Conservation (phyloP, 1,140 invertebrate species). For the Macrocentrus cingulum region DNA sequence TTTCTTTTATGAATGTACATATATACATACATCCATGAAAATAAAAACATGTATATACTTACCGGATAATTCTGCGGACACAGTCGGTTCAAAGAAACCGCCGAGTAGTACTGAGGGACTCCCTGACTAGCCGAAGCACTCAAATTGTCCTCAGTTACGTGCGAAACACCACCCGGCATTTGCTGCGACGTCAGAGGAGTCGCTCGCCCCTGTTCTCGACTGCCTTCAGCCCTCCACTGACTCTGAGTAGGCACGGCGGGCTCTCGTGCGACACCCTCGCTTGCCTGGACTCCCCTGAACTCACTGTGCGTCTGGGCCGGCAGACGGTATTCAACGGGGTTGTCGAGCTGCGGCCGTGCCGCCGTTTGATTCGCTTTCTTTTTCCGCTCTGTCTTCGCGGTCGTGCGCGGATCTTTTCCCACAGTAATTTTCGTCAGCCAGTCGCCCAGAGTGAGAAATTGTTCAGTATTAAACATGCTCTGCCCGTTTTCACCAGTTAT, state of each 20-base stretch:
- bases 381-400: not conserved
- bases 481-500: too few relatives aligned
- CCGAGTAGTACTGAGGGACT: constrained; percentile 30
- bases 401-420: not conserved
- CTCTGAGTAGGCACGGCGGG: not conserved
- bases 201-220: constrained; percentile 30
- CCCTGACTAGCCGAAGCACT: constrained; percentile 9
- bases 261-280: not conserved
- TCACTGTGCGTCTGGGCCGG: not conserved
- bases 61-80: constrained; percentile 43
- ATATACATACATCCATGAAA: too few relatives aligned
- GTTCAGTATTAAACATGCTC: not conserved
- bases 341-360: too few relatives aligned
- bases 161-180: not conserved
- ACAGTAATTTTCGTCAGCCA: constrained; percentile 15
- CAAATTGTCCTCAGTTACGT: not conserved
- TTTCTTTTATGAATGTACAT: too few relatives aligned
- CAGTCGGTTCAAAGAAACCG: constrained; percentile 33
- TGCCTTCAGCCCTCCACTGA: constrained; percentile 34
- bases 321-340: too few relatives aligned
- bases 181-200: constrained; percentile 28
- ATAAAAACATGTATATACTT: too few relatives aligned
- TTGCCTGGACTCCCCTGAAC: not conserved
- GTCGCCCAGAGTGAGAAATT: constrained; percentile 21
- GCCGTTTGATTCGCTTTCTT: not conserved